Evolutionary conservation across 2,888 invertebrate species (phyloP), one percentile per base, ranked within the genome.

Genomic region (Diloba caeruleocephala): DNA sequence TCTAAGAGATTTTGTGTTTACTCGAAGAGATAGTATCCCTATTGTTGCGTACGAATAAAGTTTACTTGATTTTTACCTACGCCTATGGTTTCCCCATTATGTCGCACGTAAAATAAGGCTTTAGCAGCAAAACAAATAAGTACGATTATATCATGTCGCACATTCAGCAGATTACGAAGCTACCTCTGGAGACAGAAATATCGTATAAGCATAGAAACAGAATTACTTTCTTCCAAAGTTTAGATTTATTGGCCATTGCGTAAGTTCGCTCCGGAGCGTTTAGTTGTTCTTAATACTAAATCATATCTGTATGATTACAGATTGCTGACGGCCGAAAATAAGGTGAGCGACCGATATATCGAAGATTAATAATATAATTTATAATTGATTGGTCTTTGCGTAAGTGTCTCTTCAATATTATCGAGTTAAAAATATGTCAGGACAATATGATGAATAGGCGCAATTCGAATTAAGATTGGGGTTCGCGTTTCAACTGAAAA

Each of bases 221-320:
- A 86, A 89, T 90, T 89, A 90, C 89, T 89, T 90, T 87, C 87
- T 86, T 87, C 78, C 83, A 82, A 90, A 90, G 85, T 90, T 90
- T 84, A 87, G 90, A 91, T 92, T 92, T 92, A 92, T 92, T 87
- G 88, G 81, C 79, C 80, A 85, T 85, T 85, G 85, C 84, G 86
- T 86, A 86, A 87, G 83, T 86, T 86, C 66, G 77, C 80, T 88
- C 84, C 79, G 81, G 80, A 84, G 81, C 81, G 83, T 86, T 82
- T 85, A 85, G 84, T 87, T 88, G 87, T 86, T 85, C 85, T 85
- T 85, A 84, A 83, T 85, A 87, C 82, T 90, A 88, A 89, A 91
- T 91, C 90, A 91, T 86, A 87, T 82, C 74, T 81, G 66, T 79
- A 72, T 81, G 87, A 88, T 90, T 83, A 84, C 82, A 78, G 78